Percentiles rank a stretch among this genome's conserved stretches.
Evolutionary conservation across 1,140 invertebrate genomes (phyloP).

Genomic region (Drosophila gunungcola): DNA sequence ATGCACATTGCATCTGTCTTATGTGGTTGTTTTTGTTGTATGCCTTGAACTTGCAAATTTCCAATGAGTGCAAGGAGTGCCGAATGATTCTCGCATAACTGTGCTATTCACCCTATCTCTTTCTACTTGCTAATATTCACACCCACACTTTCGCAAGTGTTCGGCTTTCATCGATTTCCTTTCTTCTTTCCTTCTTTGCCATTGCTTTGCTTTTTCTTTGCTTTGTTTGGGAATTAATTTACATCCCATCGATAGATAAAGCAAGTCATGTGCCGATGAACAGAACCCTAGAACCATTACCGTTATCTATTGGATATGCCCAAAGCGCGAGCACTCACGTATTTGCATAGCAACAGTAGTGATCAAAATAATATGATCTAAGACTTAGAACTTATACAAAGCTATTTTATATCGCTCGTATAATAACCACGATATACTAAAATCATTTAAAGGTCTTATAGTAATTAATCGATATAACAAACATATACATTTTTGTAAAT

Average conservation of each 20-base stretch:
- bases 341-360: slow-evolving; percentile 28
- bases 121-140: slow-evolving; percentile 10
- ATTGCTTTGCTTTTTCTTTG: slow-evolving; percentile 12
- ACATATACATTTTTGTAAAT: no score
- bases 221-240: slow-evolving; percentile 63
- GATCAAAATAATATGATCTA: not conserved
- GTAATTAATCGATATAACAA: no score
- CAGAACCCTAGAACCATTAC: slow-evolving; percentile 38
- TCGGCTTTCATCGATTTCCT: slow-evolving; percentile 29
- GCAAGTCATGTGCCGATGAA: slow-evolving; percentile 57
- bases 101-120: not conserved
- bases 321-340: slow-evolving; percentile 13
- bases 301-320: slow-evolving; percentile 60
- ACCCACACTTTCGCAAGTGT: slow-evolving; percentile 11
- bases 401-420: no score
- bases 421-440: no score
- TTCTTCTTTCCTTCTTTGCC: slow-evolving; percentile 1
- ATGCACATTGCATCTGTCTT: slow-evolving; percentile 26
- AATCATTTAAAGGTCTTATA: no score
- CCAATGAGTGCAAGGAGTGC: slow-evolving; percentile 15
- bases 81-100: slow-evolving; percentile 4
- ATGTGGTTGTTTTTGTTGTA: slow-evolving; percentile 1
- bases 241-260: slow-evolving; percentile 41
- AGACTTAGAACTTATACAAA: no score
- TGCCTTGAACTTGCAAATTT: slow-evolving; percentile 68